Evolutionary conservation across 2,797 vertebrate species (phyloP).

Genomic region (Poecilia wingei): DNA sequence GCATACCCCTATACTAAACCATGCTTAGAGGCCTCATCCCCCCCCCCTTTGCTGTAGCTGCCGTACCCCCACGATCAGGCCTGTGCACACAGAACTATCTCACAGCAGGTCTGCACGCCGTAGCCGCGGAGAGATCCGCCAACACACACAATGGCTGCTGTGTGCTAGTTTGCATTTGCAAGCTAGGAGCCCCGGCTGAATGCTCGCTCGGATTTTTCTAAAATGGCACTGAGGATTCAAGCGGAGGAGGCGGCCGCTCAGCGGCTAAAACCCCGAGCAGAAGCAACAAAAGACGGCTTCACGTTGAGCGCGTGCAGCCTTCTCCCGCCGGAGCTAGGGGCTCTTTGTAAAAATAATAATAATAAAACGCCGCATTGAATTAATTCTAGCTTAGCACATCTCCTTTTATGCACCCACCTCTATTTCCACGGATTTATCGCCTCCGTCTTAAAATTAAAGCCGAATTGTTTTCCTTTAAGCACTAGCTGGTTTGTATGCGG

Average conservation of each 20-base stretch:
- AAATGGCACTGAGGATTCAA: slow-evolving; percentile 19
- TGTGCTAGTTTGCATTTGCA: slow-evolving; percentile 46
- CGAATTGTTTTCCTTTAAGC: slow-evolving; percentile 59
- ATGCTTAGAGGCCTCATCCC: slow-evolving; percentile 36
- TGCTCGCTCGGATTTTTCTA: slow-evolving; percentile 22
- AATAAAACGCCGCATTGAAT: slow-evolving; percentile 8
- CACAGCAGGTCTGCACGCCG: slow-evolving; percentile 55
- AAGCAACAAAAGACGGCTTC: slow-evolving; percentile 67
- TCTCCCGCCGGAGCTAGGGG: slow-evolving; percentile 28
- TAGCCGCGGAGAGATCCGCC: slow-evolving; percentile 26
- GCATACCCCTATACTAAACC: slow-evolving; percentile 24
- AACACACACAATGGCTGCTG: slow-evolving; percentile 44
- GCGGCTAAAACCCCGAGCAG: slow-evolving; percentile 33
- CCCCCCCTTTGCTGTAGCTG: slow-evolving; percentile 9
- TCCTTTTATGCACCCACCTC: slow-evolving; percentile 57
- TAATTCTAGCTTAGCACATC: background rate
- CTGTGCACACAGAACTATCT: slow-evolving; percentile 41
- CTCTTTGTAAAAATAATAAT: slow-evolving; percentile 18
- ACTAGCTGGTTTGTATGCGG: slow-evolving; percentile 41
- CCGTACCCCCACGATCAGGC: slow-evolving; percentile 41
- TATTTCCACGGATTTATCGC: slow-evolving; percentile 26
- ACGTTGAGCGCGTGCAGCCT: slow-evolving; percentile 42
- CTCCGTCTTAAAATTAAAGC: slow-evolving; percentile 50
- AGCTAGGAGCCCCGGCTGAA: slow-evolving; percentile 27
- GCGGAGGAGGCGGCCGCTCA: slow-evolving; percentile 15